A percentile compares a stretch with the other conserved stretches of the same genome.
Evolutionary conservation across 2,113 vertebrate genomes (phyloP).

Genomic region (Murina feae): DNA sequence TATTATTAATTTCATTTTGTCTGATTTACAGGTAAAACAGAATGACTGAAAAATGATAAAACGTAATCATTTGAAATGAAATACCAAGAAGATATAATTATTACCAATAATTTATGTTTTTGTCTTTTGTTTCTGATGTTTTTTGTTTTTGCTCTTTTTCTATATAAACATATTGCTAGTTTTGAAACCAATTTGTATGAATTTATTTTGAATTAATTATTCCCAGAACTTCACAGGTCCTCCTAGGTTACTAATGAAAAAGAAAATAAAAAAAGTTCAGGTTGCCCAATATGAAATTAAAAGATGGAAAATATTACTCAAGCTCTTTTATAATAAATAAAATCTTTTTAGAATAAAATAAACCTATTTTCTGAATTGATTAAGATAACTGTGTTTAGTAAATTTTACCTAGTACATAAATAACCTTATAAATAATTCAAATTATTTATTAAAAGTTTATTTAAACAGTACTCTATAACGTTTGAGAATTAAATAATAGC

Average conservation of each 20-base stretch:
- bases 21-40: background rate
- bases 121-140: background rate
- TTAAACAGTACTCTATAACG: background rate
- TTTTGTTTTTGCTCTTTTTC: background rate
- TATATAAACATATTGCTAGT: background rate
- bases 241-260: background rate
- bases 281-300: background rate
- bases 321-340: background rate
- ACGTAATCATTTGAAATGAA: background rate
- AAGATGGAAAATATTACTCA: background rate
- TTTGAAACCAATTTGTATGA: background rate
- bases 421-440: background rate
- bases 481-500: background rate
- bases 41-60: background rate
- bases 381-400: background rate
- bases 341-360: background rate
- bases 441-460: background rate
- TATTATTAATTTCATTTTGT: background rate
- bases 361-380: background rate
- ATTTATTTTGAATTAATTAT: background rate
- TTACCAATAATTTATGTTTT: background rate
- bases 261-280: background rate
- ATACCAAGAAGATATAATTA: background rate
- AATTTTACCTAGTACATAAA: background rate
- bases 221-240: background rate